These are phyloP conservation scores for Anarhynchus alexandrinus DNA, from an alignment of 2,113 vertebrate genomes.

Conservation along the genomic window DNA sequence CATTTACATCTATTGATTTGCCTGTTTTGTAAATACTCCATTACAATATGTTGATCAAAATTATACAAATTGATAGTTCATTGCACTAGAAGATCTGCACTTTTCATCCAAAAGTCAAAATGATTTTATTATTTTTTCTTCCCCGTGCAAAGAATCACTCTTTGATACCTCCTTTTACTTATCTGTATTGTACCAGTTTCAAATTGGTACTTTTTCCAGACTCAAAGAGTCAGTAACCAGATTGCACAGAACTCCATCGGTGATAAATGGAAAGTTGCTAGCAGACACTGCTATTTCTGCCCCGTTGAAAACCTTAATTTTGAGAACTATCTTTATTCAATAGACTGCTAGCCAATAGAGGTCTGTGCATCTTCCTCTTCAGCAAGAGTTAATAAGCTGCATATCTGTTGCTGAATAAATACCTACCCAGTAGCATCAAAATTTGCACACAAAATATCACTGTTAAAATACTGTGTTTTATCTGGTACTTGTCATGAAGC, in stretches of 20 bases:
- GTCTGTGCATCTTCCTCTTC: background rate
- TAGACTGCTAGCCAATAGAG: background rate
- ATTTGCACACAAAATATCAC: background rate
- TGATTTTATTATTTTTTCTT: accelerated
- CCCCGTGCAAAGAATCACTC: background rate
- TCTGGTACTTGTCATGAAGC: background rate
- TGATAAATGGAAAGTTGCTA: background rate
- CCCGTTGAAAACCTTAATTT: background rate
- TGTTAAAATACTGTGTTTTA: background rate
- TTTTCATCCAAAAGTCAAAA: background rate
- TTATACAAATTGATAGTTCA: background rate
- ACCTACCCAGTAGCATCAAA: background rate
- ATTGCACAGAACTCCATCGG: background rate
- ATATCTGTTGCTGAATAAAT: background rate
- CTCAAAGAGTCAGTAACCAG: background rate
- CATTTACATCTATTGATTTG: background rate
- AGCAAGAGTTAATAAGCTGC: background rate
- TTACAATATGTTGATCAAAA: background rate
- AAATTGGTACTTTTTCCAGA: background rate
- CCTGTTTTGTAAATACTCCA: background rate
- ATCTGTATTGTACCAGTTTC: background rate
- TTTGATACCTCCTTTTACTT: background rate
- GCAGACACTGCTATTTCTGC: background rate
- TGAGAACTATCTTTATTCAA: background rate
- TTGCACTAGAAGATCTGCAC: background rate